Evolutionary conservation across 2,113 vertebrate species (phyloP).

Genomic region (Lagopus leucura): DNA sequence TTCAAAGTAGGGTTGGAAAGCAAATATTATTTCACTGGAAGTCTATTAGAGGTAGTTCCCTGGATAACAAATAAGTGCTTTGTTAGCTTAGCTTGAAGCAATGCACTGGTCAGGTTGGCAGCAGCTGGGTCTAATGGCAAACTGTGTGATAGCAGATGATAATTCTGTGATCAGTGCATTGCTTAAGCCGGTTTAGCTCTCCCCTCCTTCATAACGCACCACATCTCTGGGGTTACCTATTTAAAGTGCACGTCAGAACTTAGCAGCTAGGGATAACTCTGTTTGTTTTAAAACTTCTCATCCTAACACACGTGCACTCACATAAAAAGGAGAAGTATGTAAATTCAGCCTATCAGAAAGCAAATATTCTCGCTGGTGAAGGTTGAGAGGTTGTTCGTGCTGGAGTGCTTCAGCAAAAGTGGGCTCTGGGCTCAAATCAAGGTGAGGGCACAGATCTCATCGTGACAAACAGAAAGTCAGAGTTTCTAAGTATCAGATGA

Average conservation of each 20-base stretch:
- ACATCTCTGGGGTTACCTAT: conserved; percentile 69
- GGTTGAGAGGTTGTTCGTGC: conserved; percentile 69
- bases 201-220: conserved; percentile 23
- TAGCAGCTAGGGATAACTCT: conserved; percentile 78
- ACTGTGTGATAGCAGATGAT: conserved; percentile 70
- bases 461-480: background rate
- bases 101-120: conserved; percentile 73
- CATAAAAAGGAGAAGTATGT: conserved; percentile 67
- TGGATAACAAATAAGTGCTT: conserved; percentile 81
- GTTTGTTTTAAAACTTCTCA: conserved; percentile 80
- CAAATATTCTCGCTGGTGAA: conserved; percentile 74
- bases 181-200: conserved; percentile 31
- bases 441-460: background rate
- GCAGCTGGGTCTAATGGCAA: conserved; percentile 80
- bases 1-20: conserved; percentile 86
- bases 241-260: conserved; percentile 82
- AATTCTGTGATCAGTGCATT: conserved; percentile 67
- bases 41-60: conserved; percentile 82
- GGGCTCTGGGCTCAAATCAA: conserved; percentile 7
- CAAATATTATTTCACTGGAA: conserved; percentile 88
- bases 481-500: background rate
- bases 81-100: conserved; percentile 84
- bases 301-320: background rate
- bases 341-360: conserved; percentile 81
- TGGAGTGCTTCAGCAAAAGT: conserved; percentile 16